Evolutionary conservation across 2,797 vertebrate genomes (phyloP).

Genomic region (Lagocephalus sceleratus): DNA sequence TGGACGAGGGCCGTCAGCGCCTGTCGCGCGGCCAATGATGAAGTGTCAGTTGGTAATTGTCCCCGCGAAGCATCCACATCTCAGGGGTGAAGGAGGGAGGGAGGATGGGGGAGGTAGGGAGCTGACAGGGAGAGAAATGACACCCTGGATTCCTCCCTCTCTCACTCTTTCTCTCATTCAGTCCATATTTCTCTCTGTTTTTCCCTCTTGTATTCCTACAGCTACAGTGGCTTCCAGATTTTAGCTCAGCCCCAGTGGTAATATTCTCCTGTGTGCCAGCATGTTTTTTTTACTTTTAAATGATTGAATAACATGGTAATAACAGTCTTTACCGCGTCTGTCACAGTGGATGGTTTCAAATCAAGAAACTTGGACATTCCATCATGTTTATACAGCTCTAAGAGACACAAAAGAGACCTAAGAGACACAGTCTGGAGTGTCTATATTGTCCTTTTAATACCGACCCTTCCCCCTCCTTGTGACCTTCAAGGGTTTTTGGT

Average conservation of each 20-base stretch:
- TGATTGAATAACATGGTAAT: too few species aligned
- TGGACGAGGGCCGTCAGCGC: conserved; percentile 78
- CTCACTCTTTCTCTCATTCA: conserved; percentile 36
- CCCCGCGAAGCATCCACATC: conserved; percentile 76
- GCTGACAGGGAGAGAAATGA: conserved; percentile 77
- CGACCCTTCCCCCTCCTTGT: conserved; percentile 21
- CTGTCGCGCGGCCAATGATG: conserved; percentile 76
- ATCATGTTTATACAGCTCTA: too few species aligned
- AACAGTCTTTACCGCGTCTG: too few species aligned
- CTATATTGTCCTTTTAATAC: background rate
- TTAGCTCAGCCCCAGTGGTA: background rate
- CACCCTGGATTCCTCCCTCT: conserved; percentile 61
- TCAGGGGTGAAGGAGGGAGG: conserved; percentile 50
- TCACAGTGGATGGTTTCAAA: too few species aligned
- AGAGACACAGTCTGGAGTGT: too few species aligned
- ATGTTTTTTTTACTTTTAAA: background rate
- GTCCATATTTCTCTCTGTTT: conserved; percentile 32
- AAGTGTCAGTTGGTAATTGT: conserved; percentile 79
- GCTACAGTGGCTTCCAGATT: conserved; percentile 40
- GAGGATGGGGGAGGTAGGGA: conserved; percentile 47
- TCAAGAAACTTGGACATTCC: too few species aligned
- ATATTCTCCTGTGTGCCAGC: conserved; percentile 21
- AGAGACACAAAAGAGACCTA: too few species aligned
- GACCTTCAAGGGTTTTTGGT: conserved; percentile 30
- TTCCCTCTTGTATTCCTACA: conserved; percentile 32